Evolutionary conservation across 2,797 vertebrate species (phyloP).

Genomic region (Chelon labrosus): DNA sequence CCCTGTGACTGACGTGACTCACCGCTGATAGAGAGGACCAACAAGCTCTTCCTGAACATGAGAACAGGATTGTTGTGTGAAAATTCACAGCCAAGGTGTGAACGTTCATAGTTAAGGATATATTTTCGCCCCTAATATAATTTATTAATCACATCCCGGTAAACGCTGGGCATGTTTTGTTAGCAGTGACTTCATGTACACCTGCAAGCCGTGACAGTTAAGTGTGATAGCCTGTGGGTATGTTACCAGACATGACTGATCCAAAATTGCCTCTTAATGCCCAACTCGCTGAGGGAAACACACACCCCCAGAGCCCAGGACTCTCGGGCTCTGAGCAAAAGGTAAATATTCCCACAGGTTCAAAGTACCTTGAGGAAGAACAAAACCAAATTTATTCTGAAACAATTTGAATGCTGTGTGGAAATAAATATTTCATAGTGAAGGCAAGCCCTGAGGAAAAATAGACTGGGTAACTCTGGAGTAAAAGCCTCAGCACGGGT

Average conservation of each 20-base stretch:
- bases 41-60: constrained; percentile 27
- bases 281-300: constrained; percentile 38
- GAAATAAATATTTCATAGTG: constrained; percentile 64
- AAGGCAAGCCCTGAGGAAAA: constrained; percentile 41
- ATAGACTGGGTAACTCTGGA: constrained; percentile 18
- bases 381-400: constrained; percentile 48
- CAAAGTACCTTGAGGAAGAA: constrained; percentile 7
- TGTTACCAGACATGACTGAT: constrained; percentile 44
- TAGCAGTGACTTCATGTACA: constrained; percentile 44
- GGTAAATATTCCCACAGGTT: constrained; percentile 59
- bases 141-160: constrained; percentile 57
- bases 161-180: constrained; percentile 52
- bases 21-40: constrained; percentile 15
- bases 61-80: constrained; percentile 56
- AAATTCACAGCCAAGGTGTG: constrained; percentile 69
- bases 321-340: constrained; percentile 35
- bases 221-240: constrained; percentile 36
- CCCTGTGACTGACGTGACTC: constrained; percentile 32
- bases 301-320: constrained; percentile 14
- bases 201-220: constrained; percentile 32
- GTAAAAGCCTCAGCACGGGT: constrained; percentile 47
- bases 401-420: constrained; percentile 47
- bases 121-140: constrained; percentile 58
- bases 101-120: constrained; percentile 60
- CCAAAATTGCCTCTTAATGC: constrained; percentile 60